Conservation (phyloP, 2,888 invertebrate species). For the Mimumesa dahlbomi region DNA sequence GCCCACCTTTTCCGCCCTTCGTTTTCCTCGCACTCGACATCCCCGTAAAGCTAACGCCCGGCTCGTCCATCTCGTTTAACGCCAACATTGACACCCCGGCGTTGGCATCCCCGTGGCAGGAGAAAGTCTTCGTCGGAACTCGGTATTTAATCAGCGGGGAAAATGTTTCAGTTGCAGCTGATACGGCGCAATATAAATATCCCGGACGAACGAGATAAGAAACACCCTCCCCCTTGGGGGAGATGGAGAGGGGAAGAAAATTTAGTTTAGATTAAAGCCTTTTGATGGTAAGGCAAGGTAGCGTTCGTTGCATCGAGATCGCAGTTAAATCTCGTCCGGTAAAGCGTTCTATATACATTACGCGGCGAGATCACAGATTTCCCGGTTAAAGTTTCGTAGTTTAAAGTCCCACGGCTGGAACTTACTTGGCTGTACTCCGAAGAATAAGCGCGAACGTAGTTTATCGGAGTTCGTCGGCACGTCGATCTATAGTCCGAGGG, state of each 20-base stretch:
- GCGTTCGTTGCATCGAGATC: conserved; percentile 23
- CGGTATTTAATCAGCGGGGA: conserved; percentile 40
- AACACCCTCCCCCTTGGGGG: no score
- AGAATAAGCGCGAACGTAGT: background rate
- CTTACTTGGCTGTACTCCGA: background rate
- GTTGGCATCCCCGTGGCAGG: background rate
- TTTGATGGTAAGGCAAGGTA: conserved; percentile 34
- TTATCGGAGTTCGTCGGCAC: conserved; percentile 13
- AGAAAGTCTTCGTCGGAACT: background rate
- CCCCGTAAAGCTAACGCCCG: conserved; percentile 11
- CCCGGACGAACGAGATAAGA: conserved; percentile 27
- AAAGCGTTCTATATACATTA: background rate
- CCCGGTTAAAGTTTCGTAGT: conserved; percentile 34
- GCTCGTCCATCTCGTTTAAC: conserved; percentile 26
- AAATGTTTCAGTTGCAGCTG: conserved; percentile 26
- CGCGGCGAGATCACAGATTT: conserved; percentile 35
- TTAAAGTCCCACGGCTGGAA: conserved; percentile 13
- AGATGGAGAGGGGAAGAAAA: background rate
- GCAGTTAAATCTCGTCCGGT: conserved; percentile 32
- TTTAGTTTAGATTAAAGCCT: conserved; percentile 17
- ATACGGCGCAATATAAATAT: conserved; percentile 8
- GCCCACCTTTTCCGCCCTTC: conserved; percentile 6
- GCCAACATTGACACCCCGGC: conserved; percentile 19
- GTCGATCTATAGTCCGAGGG: no score
- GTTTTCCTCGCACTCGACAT: conserved; percentile 10